Evolutionary conservation across 2,113 vertebrate species (phyloP).

Genomic region (Podarcis cretensis): DNA sequence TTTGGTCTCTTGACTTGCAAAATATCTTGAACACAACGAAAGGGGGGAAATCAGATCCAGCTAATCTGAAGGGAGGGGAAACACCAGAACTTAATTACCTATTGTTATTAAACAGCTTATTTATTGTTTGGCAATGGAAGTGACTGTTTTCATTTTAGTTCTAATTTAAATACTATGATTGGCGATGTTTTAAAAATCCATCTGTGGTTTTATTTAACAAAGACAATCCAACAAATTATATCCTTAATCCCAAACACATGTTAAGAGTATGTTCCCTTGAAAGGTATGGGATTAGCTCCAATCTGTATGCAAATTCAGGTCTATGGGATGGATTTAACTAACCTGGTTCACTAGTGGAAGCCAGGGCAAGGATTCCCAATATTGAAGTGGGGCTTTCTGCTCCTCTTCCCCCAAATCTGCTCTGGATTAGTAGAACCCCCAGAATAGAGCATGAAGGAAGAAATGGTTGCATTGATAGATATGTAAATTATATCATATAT

Average conservation of each 20-base stretch:
- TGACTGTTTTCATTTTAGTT: neutral
- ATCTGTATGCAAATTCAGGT: neutral
- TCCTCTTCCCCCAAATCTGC: too few species aligned
- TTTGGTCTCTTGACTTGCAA: slow-evolving; percentile 44
- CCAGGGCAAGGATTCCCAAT: too few species aligned
- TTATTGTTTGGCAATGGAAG: neutral
- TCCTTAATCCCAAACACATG: neutral
- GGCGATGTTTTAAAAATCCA: neutral
- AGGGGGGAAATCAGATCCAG: slow-evolving; percentile 73
- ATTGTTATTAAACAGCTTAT: neutral
- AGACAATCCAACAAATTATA: neutral
- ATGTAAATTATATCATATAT: too few species aligned
- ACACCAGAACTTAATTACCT: slow-evolving; percentile 10
- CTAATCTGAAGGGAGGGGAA: slow-evolving; percentile 66
- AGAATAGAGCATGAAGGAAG: too few species aligned
- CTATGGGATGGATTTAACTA: too few species aligned
- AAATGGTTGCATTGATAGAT: too few species aligned
- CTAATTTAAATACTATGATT: neutral
- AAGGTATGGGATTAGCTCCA: neutral
- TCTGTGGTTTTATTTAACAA: neutral
- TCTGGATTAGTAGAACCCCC: too few species aligned
- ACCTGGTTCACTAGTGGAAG: too few species aligned
- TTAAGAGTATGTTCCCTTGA: neutral
- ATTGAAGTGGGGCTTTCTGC: too few species aligned
- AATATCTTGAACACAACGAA: slow-evolving; percentile 76